phyloP scores from a whole-genome alignment of 2,113 vertebrate genomes.

The Burhinus bistriatus region DNA sequence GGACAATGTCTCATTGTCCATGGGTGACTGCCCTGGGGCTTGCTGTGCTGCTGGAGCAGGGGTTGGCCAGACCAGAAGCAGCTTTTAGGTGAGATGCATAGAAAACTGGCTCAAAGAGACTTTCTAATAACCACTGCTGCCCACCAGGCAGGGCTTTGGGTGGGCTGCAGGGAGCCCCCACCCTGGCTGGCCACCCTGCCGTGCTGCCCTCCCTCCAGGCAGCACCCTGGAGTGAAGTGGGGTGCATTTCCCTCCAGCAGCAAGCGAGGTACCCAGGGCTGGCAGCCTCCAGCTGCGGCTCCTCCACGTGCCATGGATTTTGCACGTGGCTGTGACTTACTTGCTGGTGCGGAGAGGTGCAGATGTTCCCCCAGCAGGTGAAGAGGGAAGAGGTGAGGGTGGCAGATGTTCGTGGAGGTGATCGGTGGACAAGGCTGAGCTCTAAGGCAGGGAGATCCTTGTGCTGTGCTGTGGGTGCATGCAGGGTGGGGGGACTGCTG shows the following conservation, averaged over 20 bases:
- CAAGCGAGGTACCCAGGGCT: not conserved
- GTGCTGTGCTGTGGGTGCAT: accelerated
- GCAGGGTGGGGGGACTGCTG: not conserved
- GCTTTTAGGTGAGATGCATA: not conserved
- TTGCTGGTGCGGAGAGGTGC: not conserved
- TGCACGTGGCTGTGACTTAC: not conserved
- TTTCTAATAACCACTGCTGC: not conserved
- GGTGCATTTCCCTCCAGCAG: not conserved
- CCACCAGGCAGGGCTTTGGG: not conserved
- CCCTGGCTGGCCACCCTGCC: accelerated
- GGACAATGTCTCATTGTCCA: not conserved
- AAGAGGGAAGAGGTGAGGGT: not conserved
- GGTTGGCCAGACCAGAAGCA: not conserved
- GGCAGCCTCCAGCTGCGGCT: not conserved
- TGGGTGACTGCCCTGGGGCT: not conserved
- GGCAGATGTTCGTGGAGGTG: not conserved
- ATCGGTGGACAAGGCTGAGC: not conserved
- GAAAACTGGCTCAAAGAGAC: not conserved
- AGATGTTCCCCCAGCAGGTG: not conserved
- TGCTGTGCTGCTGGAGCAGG: not conserved
- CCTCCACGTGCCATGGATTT: not conserved
- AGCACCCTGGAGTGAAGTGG: not conserved
- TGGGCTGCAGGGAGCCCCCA: not conserved
- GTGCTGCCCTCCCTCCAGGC: not conserved
- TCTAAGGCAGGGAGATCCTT: not conserved